Percentiles rank a stretch among this genome's conserved stretches.
Evolutionary conservation across 2,888 invertebrate species (phyloP).

Genomic region (Andrena bucephala): DNA sequence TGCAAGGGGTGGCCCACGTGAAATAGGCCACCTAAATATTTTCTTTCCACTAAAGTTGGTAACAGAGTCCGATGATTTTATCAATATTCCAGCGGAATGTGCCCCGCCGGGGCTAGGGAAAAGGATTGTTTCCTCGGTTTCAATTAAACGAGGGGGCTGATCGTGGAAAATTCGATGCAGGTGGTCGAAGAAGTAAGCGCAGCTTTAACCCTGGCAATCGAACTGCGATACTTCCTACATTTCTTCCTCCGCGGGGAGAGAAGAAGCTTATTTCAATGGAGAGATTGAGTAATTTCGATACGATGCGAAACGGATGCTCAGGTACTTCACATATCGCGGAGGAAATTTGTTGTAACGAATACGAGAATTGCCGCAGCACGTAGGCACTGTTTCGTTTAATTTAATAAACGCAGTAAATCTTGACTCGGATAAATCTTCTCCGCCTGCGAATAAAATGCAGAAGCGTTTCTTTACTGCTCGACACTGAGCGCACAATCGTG

Average conservation of each 20-base stretch:
- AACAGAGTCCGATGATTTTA: not conserved
- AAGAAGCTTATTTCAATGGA: not conserved
- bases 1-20: slow-evolving; percentile 35
- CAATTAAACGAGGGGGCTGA: not conserved
- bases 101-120: not conserved
- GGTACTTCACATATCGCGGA: not conserved
- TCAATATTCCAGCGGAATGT: slow-evolving; percentile 2
- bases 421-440: no score
- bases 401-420: no score
- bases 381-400: no score
- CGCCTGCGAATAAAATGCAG: no score
- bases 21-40: slow-evolving; percentile 54
- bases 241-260: not conserved
- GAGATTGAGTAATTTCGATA: no score
- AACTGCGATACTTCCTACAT: not conserved
- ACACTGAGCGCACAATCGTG: no score
- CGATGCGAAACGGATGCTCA: not conserved
- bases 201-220: no score
- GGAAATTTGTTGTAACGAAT: not conserved
- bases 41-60: slow-evolving; percentile 22
- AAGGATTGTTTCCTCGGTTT: not conserved
- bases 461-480: no score
- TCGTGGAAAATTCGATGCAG: no score
- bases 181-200: no score
- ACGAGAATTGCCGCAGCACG: not conserved